These are phyloP conservation scores for Plotosus lineatus DNA, from an alignment of 2,113 vertebrate genomes.

Conservation along the genomic window DNA sequence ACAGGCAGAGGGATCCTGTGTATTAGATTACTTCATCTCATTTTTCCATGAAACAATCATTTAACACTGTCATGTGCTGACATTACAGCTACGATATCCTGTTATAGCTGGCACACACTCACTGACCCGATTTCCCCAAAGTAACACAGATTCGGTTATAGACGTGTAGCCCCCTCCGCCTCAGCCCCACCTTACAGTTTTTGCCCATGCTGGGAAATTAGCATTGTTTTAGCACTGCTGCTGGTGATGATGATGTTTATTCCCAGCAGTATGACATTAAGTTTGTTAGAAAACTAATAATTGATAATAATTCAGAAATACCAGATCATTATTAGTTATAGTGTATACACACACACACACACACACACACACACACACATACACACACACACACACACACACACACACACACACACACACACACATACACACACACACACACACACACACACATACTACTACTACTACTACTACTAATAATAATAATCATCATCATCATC, in stretches of 20 bases:
- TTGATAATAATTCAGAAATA: background rate
- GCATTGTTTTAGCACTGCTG: background rate
- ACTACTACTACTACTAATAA: too few species aligned
- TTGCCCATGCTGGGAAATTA: background rate
- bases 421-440: too few species aligned
- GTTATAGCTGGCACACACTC: slow-evolving; percentile 21
- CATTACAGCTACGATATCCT: slow-evolving; percentile 38
- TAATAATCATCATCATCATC: too few species aligned
- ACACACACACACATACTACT: too few species aligned
- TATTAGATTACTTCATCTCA: slow-evolving; percentile 31
- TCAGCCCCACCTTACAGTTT: background rate
- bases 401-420: too few species aligned
- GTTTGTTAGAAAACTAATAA: background rate
- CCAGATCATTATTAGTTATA: background rate
- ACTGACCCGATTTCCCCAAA: slow-evolving; percentile 11
- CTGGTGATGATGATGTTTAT: background rate
- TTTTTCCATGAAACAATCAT: slow-evolving; percentile 37
- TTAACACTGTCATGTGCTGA: slow-evolving; percentile 37
- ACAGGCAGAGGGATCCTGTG: slow-evolving; percentile 27
- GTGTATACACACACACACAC: background rate
- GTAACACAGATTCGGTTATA: slow-evolving; percentile 36
- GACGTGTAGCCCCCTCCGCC: slow-evolving; percentile 22
- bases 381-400: too few species aligned
- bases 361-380: too few species aligned
- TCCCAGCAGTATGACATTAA: background rate